A percentile compares a stretch with the other conserved stretches of the same genome.
Conservation (phyloP, 1,140 invertebrate species). For the Drosophila funebris region DNA sequence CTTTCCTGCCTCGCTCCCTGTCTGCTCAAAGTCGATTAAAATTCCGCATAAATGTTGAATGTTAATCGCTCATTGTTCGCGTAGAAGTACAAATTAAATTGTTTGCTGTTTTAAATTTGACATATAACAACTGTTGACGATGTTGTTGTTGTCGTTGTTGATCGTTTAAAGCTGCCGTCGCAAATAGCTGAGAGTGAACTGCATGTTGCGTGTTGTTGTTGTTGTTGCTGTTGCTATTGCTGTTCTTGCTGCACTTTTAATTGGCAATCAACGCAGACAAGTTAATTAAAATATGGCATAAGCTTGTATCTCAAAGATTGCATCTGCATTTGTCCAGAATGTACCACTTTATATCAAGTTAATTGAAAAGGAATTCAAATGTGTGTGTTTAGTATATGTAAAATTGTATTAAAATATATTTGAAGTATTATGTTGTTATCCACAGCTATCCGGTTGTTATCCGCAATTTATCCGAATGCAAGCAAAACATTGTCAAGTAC, state of each 20-base stretch:
- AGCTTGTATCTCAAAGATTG: neutral
- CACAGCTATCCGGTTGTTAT: conserved; percentile 21
- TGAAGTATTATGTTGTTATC: conserved; percentile 21
- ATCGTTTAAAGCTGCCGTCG: conserved; percentile 63
- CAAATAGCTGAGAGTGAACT: conserved; percentile 13
- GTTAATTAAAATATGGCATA: conserved; percentile 68
- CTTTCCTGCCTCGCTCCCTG: too few relatives aligned
- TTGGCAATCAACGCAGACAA: conserved; percentile 75
- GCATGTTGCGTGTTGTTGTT: conserved; percentile 41
- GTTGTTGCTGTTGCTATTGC: neutral
- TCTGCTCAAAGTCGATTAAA: conserved; percentile 65
- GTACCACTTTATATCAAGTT: neutral
- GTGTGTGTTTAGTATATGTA: neutral
- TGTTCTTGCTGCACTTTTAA: conserved; percentile 61
- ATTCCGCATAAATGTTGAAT: conserved; percentile 74
- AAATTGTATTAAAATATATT: conserved; percentile 22
- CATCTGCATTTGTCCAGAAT: neutral
- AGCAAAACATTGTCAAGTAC: neutral
- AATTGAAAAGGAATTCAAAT: neutral
- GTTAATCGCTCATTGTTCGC: conserved; percentile 78
- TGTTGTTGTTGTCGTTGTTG: conserved; percentile 17
- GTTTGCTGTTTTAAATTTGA: conserved; percentile 70
- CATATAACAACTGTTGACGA: conserved; percentile 60
- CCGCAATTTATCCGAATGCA: conserved; percentile 1
- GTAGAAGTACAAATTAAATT: conserved; percentile 75